Base-by-base conservation (phyloP, 2,888 invertebrate genomes). In the Hypomecis punctinalis region DNA sequence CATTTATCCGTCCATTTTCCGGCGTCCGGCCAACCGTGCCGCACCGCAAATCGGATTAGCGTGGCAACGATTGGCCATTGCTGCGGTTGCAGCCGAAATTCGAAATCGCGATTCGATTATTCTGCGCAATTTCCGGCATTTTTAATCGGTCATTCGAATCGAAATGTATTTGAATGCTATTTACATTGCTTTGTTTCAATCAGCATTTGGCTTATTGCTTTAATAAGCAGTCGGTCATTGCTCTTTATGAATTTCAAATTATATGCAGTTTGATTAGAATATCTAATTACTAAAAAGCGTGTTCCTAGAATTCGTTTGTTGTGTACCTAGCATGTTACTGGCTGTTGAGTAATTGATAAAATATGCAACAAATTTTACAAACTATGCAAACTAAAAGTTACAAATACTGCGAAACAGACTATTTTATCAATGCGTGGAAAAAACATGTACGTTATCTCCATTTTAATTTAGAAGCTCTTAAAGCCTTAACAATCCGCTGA, bases 21-120 rank as follows among this genome's bases (percentile, higher is more conserved):
- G 57, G 67, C 74, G 74, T 67, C 67, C 74, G 64, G 66, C 76
- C 65, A 63, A 75, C 73, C 78, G 72, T 74, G 71, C 72, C 68
- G 67, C 61, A 76, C 82, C 82, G 77, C 85, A 82, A 85, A 85
- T 81, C 73, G 74, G 77, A 84, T 86, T 81, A 83, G 66, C 76
- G 67, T 61, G 68, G 68, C 72, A 71, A 68, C 66, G 74, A 82
- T 80, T 76, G 77, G 47, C 60, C 45, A 55, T 61, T 67, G 63
- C 45, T 13, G 56, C 57, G 61, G 61, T 65, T 65, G 67, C 72
- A 70, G 69, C 71, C 66, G 67, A 71, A 78, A 76, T 76, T 75
- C 73, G 68, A 74, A 74, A 74, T 73, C 73, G 72, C 61, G 68
- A 67, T 71, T 75, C 69, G 66, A 52, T 71, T 72, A 71, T 72